Evolutionary conservation across 2,888 invertebrate genomes (phyloP).

Genomic region (Lottia scabra): DNA sequence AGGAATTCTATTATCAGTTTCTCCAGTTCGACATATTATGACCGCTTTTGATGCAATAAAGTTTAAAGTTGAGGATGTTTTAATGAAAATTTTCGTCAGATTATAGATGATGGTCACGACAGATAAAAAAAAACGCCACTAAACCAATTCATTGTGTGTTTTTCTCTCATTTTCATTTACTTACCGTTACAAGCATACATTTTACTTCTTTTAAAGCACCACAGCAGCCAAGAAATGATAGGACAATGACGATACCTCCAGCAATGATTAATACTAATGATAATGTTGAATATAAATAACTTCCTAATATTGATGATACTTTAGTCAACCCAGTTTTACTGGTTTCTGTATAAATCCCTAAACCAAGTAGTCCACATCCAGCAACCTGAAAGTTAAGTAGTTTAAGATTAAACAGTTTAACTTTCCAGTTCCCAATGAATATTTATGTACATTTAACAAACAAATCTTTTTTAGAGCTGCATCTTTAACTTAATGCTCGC

Average conservation of each 20-base stretch:
- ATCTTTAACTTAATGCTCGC: no score
- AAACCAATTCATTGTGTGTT: no score
- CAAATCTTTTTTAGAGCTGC: no score
- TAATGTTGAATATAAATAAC: conserved; percentile 87
- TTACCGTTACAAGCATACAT: conserved; percentile 91
- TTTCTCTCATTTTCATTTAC: conserved; percentile 53
- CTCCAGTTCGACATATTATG: no score
- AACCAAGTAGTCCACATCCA: conserved; percentile 74
- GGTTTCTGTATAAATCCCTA: conserved; percentile 87
- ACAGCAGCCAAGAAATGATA: conserved; percentile 91
- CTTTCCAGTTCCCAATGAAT: background rate
- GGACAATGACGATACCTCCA: conserved; percentile 83
- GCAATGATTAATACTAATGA: conserved; percentile 86
- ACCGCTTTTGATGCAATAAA: no score
- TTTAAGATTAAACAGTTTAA: background rate
- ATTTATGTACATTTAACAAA: no score
- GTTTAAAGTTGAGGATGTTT: no score
- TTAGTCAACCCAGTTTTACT: conserved; percentile 87
- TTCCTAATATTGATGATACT: conserved; percentile 77
- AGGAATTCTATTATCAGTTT: no score
- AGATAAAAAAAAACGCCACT: no score
- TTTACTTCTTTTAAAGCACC: conserved; percentile 95
- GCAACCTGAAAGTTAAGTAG: conserved; percentile 42
- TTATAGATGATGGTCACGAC: no score
- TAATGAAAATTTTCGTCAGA: no score